phyloP scores from a whole-genome alignment of 2,888 invertebrate species.

The Drosophila basisetae region DNA sequence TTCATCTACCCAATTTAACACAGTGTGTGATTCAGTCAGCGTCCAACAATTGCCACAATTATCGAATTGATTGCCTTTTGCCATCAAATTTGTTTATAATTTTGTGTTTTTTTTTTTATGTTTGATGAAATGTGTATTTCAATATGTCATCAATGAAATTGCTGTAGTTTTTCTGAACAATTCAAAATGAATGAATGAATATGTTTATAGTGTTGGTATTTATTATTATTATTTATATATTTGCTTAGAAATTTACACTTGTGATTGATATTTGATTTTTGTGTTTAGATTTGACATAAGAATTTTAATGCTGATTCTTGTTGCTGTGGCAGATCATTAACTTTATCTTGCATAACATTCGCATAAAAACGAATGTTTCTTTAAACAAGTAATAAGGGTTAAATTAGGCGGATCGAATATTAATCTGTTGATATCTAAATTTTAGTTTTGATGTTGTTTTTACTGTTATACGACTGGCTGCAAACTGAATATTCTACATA shows the following conservation, averaged over 20 bases:
- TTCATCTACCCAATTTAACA: slow-evolving; percentile 25
- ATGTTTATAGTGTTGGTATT: neutral
- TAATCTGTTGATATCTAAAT: neutral
- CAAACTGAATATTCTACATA: neutral
- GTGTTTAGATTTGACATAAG: neutral
- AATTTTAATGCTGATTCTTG: neutral
- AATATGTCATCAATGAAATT: neutral
- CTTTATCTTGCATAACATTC: neutral
- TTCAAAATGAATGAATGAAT: neutral
- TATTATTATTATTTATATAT: neutral
- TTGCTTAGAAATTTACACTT: neutral
- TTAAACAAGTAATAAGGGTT: neutral
- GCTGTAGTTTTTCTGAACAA: neutral
- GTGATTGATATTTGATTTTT: neutral
- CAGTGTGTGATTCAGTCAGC: slow-evolving; percentile 18
- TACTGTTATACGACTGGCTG: too few species aligned
- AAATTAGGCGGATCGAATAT: neutral
- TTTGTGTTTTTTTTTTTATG: neutral
- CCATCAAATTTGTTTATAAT: neutral
- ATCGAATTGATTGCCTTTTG: slow-evolving; percentile 26
- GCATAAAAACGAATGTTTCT: neutral
- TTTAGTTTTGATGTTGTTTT: too few species aligned
- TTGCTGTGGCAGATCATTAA: neutral
- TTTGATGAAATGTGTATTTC: neutral
- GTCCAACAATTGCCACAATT: slow-evolving; percentile 19